Percentiles rank a stretch among this genome's conserved stretches.
phyloP scores from a whole-genome alignment of 2,888 invertebrate genomes.

The Drosophila yooni region DNA sequence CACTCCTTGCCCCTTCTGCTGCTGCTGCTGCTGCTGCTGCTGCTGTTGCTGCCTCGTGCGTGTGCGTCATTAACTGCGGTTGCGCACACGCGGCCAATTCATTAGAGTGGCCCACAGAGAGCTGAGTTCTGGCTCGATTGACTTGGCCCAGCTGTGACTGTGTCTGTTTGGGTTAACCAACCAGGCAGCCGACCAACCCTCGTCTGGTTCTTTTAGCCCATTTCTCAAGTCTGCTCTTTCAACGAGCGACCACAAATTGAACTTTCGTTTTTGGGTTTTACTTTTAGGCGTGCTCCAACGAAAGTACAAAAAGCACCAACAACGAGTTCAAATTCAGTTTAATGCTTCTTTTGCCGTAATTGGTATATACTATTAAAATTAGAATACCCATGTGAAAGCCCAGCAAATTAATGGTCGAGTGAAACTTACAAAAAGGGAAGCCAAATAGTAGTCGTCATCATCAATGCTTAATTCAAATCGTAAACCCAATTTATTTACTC shows the following conservation, averaged over 20 bases:
- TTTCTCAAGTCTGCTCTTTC: slow-evolving; percentile 30
- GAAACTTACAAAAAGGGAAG: slow-evolving; percentile 32
- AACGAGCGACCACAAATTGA: slow-evolving; percentile 51
- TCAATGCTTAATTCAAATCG: slow-evolving; percentile 24
- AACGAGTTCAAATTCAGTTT: slow-evolving; percentile 45
- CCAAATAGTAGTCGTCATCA: slow-evolving; percentile 15
- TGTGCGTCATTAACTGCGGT: slow-evolving; percentile 78
- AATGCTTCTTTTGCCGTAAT: slow-evolving; percentile 31
- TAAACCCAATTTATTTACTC: slow-evolving; percentile 30
- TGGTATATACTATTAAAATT: slow-evolving; percentile 37
- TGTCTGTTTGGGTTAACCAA: slow-evolving; percentile 27
- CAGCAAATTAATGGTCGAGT: slow-evolving; percentile 33
- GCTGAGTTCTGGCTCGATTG: slow-evolving; percentile 47
- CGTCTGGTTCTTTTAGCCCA: slow-evolving; percentile 33
- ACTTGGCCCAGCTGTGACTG: slow-evolving; percentile 46
- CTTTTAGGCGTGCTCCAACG: slow-evolving; percentile 56
- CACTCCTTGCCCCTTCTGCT: neutral
- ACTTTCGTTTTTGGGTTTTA: slow-evolving; percentile 77
- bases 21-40: neutral
- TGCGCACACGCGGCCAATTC: slow-evolving; percentile 69
- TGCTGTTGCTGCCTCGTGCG: slow-evolving; percentile 45
- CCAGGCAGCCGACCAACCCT: neutral
- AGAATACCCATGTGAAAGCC: slow-evolving; percentile 46
- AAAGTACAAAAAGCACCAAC: slow-evolving; percentile 61
- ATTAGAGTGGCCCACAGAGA: slow-evolving; percentile 42